Conservation (phyloP, 2,797 vertebrate species). For the Varecia variegata region DNA sequence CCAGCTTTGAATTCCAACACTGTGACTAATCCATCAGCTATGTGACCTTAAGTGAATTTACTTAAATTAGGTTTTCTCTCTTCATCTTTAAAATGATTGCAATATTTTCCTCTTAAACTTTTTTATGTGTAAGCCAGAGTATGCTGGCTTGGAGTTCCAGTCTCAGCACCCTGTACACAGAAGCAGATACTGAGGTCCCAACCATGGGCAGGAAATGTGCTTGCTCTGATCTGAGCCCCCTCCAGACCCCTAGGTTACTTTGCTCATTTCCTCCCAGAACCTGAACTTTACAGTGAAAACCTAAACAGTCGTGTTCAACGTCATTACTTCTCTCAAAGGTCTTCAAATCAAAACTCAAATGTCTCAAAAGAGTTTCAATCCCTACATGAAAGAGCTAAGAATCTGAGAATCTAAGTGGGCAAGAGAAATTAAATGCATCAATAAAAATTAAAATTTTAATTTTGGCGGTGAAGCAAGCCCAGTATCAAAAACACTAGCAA, state of each 20-base stretch:
- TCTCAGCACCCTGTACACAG: not conserved
- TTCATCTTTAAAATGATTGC: not conserved
- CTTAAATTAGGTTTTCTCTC: not conserved
- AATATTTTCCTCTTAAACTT: not conserved
- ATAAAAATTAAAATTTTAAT: not conserved
- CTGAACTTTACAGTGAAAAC: not conserved
- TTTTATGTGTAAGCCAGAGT: not conserved
- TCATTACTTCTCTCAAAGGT: not conserved
- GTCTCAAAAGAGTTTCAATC: not conserved
- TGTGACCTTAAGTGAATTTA: not conserved
- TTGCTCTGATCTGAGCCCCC: not conserved
- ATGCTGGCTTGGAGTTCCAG: not conserved
- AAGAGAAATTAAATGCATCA: not conserved
- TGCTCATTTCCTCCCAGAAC: not conserved
- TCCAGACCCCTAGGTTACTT: too few relatives aligned
- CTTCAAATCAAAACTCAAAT: not conserved
- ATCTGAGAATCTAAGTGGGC: not conserved
- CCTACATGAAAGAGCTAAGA: not conserved
- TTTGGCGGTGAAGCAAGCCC: not conserved
- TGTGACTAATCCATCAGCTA: not conserved
- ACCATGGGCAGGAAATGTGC: not conserved
- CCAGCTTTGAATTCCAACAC: slow-evolving; percentile 15
- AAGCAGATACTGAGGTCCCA: not conserved
- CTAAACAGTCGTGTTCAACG: not conserved
- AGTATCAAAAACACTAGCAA: not conserved